Percentiles rank a stretch among this genome's conserved stretches.
Conservation (phyloP, 1,140 invertebrate species). For the Contarinia nasturtii region DNA sequence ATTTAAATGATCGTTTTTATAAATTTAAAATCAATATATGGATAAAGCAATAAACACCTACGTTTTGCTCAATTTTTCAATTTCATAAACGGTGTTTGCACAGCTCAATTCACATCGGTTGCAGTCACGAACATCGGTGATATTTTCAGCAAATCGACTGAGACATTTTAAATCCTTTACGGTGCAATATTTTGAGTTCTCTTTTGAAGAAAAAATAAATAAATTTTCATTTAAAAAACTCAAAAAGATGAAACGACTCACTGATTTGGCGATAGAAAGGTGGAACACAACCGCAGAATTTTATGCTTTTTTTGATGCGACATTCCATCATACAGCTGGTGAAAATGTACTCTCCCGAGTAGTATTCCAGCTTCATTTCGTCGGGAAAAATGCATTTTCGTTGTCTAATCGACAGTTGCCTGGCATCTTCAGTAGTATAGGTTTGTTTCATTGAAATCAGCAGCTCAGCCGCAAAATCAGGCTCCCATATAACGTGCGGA, state of each 20-base stretch:
- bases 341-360: slow-evolving; percentile 41
- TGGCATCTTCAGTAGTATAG: slow-evolving; percentile 46
- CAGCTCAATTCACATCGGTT: slow-evolving; percentile 43
- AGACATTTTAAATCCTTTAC: slow-evolving; percentile 35
- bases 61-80: slow-evolving; percentile 35
- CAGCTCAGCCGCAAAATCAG: slow-evolving; percentile 32
- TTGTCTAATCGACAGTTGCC: slow-evolving; percentile 40
- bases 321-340: slow-evolving; percentile 47
- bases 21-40: neutral
- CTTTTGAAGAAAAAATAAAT: slow-evolving; percentile 16
- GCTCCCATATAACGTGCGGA: slow-evolving; percentile 45
- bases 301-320: slow-evolving; percentile 35
- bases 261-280: slow-evolving; percentile 37
- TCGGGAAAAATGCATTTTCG: slow-evolving; percentile 44
- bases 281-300: slow-evolving; percentile 42
- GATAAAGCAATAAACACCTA: slow-evolving; percentile 4
- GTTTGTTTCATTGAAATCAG: slow-evolving; percentile 48
- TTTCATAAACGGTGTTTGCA: slow-evolving; percentile 48
- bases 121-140: slow-evolving; percentile 36
- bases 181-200: slow-evolving; percentile 32
- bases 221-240: slow-evolving; percentile 1
- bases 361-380: slow-evolving; percentile 32
- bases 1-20: neutral
- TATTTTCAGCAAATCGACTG: slow-evolving; percentile 28
- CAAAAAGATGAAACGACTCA: slow-evolving; percentile 10